Base-by-base conservation (phyloP, 2,888 invertebrate genomes). In the Sphaeridia pumilis region DNA sequence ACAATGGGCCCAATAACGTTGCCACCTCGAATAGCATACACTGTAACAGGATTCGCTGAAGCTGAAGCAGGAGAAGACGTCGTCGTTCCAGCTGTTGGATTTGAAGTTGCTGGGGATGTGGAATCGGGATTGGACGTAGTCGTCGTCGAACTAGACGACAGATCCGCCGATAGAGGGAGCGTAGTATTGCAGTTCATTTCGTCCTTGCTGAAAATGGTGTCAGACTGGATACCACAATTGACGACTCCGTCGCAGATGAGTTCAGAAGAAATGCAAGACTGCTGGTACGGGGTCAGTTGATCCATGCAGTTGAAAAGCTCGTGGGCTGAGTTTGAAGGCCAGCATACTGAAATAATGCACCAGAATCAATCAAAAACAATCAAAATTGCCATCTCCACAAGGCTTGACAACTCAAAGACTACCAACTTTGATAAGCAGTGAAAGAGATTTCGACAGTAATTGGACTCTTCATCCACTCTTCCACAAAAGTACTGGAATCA, bases 401-500 rank as follows among this genome's bases (percentile, higher is more conserved):
- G 20, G 12, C 10, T 5, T 38, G 7, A 17, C 17, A 38, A 38
- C 12, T 38, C 38, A 38, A 38, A 12, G 24, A 17, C 25, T n/a
- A 34, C 50, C 21, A 42, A 58, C 59, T 57, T 51, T 55, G 54
- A 41, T 59, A 59, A 22, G 63, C 60, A n/a, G 63, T 63, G 56
- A 63, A 61, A 34, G 60, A 58, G 24, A 63, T 55, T 56, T 63
- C 63, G 14, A 61, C 55, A n/a, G 57, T 45, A 48, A 49, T 43
- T 4, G 38, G 38, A 14, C 25, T 52, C 34, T 47, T 44, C 43
- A 36, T 38, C 44, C 38, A 46, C 2, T 47, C 43, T 22, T 53
- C 45, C 20, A 52, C 22, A 25, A 46, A 52, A 10, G 43, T 45
- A 26, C 44, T 44, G 14, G 20, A 31, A 14, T 42, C 56, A 17